These are phyloP conservation scores for Mustelus asterias DNA, from an alignment of 2,113 vertebrate species.

Conservation along the genomic window DNA sequence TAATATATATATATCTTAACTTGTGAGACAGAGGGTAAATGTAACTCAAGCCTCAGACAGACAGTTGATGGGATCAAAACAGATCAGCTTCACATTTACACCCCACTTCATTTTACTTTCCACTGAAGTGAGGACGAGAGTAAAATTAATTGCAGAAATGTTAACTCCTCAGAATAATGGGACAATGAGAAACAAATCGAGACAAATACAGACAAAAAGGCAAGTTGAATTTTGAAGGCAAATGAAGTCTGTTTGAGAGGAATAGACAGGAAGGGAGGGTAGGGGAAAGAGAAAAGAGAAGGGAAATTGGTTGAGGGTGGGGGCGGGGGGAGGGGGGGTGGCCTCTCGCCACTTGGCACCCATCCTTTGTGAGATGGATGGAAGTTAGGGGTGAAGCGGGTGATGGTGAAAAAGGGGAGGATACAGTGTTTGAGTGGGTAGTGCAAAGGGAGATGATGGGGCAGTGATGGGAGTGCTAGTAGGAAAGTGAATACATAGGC, in stretches of 20 bases:
- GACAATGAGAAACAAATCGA: neutral
- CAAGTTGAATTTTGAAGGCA: neutral
- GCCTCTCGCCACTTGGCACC: neutral
- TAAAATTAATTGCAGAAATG: neutral
- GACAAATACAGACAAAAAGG: neutral
- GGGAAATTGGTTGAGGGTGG: neutral
- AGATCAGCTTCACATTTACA: neutral
- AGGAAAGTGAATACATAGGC: neutral
- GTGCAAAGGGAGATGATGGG: neutral
- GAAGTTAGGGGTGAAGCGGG: neutral
- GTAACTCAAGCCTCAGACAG: neutral
- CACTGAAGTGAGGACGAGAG: neutral
- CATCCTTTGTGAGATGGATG: neutral
- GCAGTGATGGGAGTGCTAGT: neutral
- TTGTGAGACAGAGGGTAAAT: neutral
- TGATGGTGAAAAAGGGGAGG: neutral
- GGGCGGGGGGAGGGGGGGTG: too few species aligned
- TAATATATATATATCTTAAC: neutral
- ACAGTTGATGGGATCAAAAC: neutral
- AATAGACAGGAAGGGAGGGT: neutral
- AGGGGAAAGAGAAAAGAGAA: neutral
- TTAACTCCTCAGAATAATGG: too few species aligned
- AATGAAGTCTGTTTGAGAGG: neutral
- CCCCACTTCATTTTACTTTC: neutral
- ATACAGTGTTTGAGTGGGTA: neutral